These are phyloP conservation scores for Lutjanus campechanus DNA, from an alignment of 2,797 vertebrate genomes.

Conservation along the genomic window DNA sequence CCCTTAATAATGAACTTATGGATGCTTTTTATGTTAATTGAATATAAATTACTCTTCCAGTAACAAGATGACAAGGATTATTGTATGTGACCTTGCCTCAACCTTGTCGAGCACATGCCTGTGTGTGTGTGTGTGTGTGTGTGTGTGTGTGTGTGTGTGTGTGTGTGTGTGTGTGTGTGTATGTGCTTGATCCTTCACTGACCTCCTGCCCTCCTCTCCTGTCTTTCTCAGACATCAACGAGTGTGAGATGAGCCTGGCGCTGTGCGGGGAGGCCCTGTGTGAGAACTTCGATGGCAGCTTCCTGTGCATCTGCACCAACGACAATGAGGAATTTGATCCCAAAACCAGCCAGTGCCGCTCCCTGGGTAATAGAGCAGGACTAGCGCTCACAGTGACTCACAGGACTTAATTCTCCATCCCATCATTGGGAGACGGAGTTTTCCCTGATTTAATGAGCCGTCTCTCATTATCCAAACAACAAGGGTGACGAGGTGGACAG, in stretches of 20 bases:
- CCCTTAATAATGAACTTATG: background rate
- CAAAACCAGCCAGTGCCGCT: constrained; percentile 82
- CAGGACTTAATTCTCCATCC: constrained; percentile 74
- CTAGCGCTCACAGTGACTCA: constrained; percentile 71
- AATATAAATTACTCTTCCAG: background rate
- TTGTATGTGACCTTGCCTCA: constrained; percentile 24
- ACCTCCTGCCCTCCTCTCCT: constrained; percentile 55
- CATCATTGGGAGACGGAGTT: constrained; percentile 76
- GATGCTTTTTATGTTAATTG: background rate
- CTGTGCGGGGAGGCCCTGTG: constrained; percentile 85
- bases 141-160: constrained; percentile 41
- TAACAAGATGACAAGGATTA: background rate
- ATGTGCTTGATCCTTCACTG: constrained; percentile 49
- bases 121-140: constrained; percentile 41
- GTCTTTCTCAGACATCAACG: constrained; percentile 83
- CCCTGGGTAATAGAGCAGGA: constrained; percentile 80
- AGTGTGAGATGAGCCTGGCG: constrained; percentile 86
- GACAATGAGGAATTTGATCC: constrained; percentile 89
- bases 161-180: constrained; percentile 35
- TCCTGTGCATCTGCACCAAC: constrained; percentile 89
- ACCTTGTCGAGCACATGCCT: constrained; percentile 31
- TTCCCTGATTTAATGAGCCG: constrained; percentile 82
- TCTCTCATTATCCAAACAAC: constrained; percentile 82
- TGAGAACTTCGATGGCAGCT: constrained; percentile 88
- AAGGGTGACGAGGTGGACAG: constrained; percentile 73